Evolutionary conservation across 2,797 vertebrate species (phyloP).

Genomic region (Perodicticus potto): DNA sequence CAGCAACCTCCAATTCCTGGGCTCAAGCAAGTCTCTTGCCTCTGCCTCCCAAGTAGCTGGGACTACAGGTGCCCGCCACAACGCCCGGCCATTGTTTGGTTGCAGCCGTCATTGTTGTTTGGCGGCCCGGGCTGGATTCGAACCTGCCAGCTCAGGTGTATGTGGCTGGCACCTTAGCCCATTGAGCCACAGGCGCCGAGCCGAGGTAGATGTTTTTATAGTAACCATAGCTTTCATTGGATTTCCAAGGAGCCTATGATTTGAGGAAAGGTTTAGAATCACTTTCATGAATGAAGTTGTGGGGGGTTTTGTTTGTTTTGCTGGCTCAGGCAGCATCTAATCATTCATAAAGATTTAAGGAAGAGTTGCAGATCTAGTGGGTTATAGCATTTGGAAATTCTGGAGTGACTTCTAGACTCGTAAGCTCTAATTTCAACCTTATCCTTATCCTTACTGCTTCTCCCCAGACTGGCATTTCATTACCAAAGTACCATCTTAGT

Average conservation of each 20-base stretch:
- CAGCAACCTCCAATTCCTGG: no score
- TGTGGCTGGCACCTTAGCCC: no score
- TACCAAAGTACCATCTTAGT: not conserved
- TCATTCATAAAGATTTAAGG: not conserved
- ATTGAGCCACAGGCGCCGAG: no score
- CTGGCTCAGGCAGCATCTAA: no score
- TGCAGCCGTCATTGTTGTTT: no score
- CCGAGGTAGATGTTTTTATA: not conserved
- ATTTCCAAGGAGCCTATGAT: not conserved
- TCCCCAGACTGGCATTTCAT: not conserved
- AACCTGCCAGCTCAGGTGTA: no score
- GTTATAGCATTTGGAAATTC: not conserved
- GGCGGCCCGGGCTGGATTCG: no score
- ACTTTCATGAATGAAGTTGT: not conserved
- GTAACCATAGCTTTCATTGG: not conserved
- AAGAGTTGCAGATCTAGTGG: not conserved
- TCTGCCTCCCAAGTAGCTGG: no score
- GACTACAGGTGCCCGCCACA: no score
- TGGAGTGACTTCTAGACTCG: not conserved
- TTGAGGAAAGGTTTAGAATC: not conserved
- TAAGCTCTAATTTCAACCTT: not conserved
- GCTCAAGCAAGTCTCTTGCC: no score
- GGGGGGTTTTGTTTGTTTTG: no score
- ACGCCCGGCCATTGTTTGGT: no score
- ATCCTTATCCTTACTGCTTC: not conserved